Percentiles rank a stretch among this genome's conserved stretches.
phyloP scores from a whole-genome alignment of 2,888 invertebrate species.

The Pseudococcus longispinus region DNA sequence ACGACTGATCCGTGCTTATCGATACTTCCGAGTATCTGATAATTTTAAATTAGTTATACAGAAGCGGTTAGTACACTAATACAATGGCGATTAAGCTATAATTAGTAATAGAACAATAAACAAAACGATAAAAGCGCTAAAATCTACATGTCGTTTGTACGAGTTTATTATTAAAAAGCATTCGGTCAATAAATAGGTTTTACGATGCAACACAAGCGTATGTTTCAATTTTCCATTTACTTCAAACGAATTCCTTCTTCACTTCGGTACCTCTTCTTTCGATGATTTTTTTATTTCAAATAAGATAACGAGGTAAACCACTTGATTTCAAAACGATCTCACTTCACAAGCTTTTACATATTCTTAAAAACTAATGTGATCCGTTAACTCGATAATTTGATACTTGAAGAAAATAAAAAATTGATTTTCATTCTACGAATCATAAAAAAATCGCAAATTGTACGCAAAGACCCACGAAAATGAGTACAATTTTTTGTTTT shows the following conservation, averaged over 20 bases:
- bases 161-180: not conserved
- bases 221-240: not conserved
- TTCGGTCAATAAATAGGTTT: not conserved
- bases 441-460: not conserved
- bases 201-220: not conserved
- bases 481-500: not conserved
- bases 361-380: not conserved
- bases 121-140: not conserved
- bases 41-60: not conserved
- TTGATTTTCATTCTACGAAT: not conserved
- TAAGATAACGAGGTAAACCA: not conserved
- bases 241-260: not conserved
- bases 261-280: not conserved
- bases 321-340: not conserved
- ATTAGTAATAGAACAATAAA: not conserved
- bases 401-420: not conserved
- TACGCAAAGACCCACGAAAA: too few species aligned
- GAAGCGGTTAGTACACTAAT: conserved; percentile 14
- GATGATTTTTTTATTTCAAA: not conserved
- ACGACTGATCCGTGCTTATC: not conserved
- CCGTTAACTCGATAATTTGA: not conserved
- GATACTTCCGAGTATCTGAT: not conserved
- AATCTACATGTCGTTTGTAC: not conserved
- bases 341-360: not conserved
- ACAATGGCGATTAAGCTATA: conserved; percentile 1